These are phyloP conservation scores for Rhynchomys soricoides DNA, from an alignment of 2,113 vertebrate genomes.

Conservation along the genomic window DNA sequence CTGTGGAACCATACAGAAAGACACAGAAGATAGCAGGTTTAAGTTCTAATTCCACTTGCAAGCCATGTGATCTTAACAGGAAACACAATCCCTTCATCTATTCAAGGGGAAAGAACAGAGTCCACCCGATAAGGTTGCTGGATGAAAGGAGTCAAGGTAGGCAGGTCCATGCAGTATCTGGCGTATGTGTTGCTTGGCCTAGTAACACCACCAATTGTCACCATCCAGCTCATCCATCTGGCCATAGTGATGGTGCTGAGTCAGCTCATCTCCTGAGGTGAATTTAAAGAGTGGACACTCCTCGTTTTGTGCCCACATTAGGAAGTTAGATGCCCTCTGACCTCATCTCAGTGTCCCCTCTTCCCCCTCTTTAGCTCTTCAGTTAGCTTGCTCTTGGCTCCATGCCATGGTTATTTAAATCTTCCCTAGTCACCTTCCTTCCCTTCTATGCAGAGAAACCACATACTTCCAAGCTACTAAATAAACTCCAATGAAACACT, in stretches of 20 bases:
- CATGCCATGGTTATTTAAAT: neutral
- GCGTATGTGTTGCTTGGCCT: rapidly evolving
- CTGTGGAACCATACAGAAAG: neutral
- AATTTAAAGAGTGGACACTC: neutral
- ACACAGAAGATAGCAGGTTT: neutral
- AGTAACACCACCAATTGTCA: rapidly evolving
- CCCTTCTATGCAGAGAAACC: neutral
- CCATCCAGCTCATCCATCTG: neutral
- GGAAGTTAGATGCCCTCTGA: neutral
- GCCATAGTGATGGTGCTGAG: rapidly evolving
- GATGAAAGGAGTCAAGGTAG: neutral
- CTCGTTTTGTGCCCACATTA: neutral
- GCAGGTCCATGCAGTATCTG: neutral
- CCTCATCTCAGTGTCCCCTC: neutral
- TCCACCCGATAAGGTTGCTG: neutral
- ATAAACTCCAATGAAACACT: neutral
- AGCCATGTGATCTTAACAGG: neutral
- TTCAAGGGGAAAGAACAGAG: neutral
- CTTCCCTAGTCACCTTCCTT: neutral
- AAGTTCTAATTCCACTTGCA: neutral
- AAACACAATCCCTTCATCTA: neutral
- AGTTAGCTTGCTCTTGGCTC: neutral
- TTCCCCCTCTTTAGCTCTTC: neutral
- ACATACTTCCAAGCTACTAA: neutral
- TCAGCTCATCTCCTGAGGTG: neutral